Conservation (phyloP, 2,113 vertebrate species). For the Beaufortia kweichowensis region DNA sequence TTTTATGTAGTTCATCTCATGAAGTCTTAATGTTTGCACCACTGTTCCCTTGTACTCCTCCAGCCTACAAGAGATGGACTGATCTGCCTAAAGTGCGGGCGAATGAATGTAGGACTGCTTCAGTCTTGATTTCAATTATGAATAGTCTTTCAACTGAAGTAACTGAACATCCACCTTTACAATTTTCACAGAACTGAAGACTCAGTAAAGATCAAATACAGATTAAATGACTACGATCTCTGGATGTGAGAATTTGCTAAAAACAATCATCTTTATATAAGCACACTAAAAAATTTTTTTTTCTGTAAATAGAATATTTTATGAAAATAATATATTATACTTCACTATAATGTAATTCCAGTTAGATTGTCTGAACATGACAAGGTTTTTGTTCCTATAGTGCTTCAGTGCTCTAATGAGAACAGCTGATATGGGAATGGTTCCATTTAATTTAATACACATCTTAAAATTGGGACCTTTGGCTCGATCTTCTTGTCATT, state of each 20-base stretch:
- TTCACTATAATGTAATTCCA: constrained; percentile 3
- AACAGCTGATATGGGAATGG: neutral
- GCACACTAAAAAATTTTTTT: too few relatives aligned
- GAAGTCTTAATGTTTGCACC: neutral
- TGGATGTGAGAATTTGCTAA: too few relatives aligned
- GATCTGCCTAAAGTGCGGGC: constrained; percentile 1
- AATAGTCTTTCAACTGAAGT: constrained; percentile 34
- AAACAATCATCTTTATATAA: too few relatives aligned
- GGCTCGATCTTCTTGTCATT: neutral
- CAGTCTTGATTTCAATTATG: constrained; percentile 43
- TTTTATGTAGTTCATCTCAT: constrained; percentile 23
- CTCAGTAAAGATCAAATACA: neutral
- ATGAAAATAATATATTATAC: too few relatives aligned
- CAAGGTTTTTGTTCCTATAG: neutral
- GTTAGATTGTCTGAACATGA: neutral
- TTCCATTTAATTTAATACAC: too few relatives aligned
- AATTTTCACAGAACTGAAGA: constrained; percentile 12
- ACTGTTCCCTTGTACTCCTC: constrained; percentile 3
- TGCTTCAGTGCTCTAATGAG: constrained; percentile 11
- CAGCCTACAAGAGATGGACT: constrained; percentile 35
- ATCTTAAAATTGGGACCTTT: too few relatives aligned
- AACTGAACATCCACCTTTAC: neutral
- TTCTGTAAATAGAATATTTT: too few relatives aligned
- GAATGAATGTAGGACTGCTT: constrained; percentile 15
- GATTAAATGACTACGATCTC: too few relatives aligned